These are phyloP conservation scores for Nycteola revayana DNA, from an alignment of 2,888 invertebrate genomes.

Conservation along the genomic window DNA sequence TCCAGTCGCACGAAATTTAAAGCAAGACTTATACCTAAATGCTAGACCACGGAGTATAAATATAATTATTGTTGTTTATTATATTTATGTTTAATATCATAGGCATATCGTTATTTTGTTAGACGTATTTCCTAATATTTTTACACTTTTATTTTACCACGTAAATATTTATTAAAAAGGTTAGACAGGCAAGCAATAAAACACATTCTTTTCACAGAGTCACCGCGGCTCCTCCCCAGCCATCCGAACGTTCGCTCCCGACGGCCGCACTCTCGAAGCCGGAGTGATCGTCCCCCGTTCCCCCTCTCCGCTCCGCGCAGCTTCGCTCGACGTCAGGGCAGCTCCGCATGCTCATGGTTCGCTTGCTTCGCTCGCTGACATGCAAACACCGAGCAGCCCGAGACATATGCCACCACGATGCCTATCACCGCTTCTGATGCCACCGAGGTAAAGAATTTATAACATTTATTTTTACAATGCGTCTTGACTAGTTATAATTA, in stretches of 20 bases:
- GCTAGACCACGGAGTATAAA: too few relatives aligned
- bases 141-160: too few relatives aligned
- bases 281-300: slow-evolving; percentile 84
- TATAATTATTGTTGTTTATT: too few relatives aligned
- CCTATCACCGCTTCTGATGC: slow-evolving; percentile 89
- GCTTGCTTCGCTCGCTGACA: slow-evolving; percentile 83
- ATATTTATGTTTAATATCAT: too few relatives aligned
- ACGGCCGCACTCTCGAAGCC: slow-evolving; percentile 85
- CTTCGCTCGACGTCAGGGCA: slow-evolving; percentile 88
- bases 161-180: too few relatives aligned
- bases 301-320: slow-evolving; percentile 90
- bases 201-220: slow-evolving; percentile 69
- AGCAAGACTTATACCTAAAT: too few relatives aligned
- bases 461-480: too few relatives aligned
- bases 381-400: slow-evolving; percentile 71
- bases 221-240: slow-evolving; percentile 93
- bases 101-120: too few relatives aligned
- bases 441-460: slow-evolving; percentile 77
- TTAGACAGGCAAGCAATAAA: too few relatives aligned
- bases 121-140: too few relatives aligned
- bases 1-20: too few relatives aligned
- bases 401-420: slow-evolving; percentile 81
- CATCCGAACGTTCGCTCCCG: slow-evolving; percentile 91
- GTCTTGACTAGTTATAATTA: too few relatives aligned
- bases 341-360: slow-evolving; percentile 88